A percentile compares a stretch with the other conserved stretches of the same genome.
Evolutionary conservation across 1,140 invertebrate species (phyloP).

Genomic region (Proctacanthus coquilletti): DNA sequence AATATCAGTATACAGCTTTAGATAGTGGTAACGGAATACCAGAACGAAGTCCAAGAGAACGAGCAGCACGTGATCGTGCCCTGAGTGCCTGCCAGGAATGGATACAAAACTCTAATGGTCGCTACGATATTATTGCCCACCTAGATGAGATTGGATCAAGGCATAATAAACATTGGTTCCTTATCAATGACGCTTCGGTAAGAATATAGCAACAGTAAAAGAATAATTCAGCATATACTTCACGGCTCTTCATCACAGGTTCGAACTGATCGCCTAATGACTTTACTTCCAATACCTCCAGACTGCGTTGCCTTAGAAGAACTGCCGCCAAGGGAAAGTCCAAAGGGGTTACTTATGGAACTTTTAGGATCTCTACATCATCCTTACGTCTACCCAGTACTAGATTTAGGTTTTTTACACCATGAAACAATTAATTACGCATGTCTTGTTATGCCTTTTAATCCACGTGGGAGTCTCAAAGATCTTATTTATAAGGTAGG

Average conservation of each 20-base stretch:
- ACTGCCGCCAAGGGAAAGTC: constrained; percentile 33
- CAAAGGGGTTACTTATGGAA: constrained; percentile 48
- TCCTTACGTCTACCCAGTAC: constrained; percentile 78
- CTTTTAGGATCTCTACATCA: constrained; percentile 75
- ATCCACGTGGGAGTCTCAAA: constrained; percentile 67
- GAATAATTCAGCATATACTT: no score
- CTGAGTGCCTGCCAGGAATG: constrained; percentile 48
- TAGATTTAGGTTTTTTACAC: constrained; percentile 58
- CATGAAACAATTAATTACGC: constrained; percentile 39
- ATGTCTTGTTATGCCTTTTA: constrained; percentile 64
- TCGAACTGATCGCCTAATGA: constrained; percentile 63
- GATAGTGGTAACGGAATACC: constrained; percentile 37
- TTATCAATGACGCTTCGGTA: constrained; percentile 50
- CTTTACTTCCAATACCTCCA: constrained; percentile 49
- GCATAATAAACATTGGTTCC: constrained; percentile 78
- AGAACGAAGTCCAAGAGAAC: constrained; percentile 47
- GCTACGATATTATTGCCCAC: constrained; percentile 61
- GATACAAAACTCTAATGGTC: constrained; percentile 39
- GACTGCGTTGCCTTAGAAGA: constrained; percentile 35
- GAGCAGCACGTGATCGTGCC: constrained; percentile 42
- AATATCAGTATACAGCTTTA: constrained; percentile 53
- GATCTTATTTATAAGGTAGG: constrained; percentile 75
- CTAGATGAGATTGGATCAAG: constrained; percentile 66
- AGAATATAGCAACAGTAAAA: constrained; percentile 2
- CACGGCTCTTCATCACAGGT: constrained; percentile 15